These are phyloP conservation scores for Percopsis transmontana DNA, from an alignment of 2,113 vertebrate genomes.

Conservation along the genomic window DNA sequence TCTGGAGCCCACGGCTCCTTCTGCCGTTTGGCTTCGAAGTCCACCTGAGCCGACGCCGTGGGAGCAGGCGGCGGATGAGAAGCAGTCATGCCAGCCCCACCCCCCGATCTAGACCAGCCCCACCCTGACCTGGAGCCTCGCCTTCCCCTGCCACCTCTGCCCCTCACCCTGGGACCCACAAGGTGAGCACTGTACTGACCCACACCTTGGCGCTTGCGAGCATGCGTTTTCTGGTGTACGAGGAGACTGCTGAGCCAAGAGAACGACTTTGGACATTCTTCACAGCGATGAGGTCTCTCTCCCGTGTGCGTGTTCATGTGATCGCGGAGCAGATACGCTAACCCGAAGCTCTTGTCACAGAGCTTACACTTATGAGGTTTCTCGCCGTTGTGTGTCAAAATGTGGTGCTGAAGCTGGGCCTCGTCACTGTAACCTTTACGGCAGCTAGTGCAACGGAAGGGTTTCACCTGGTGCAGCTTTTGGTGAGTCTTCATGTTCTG, in stretches of 20 bases:
- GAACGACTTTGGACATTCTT: slow-evolving; percentile 78
- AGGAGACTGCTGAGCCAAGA: slow-evolving; percentile 81
- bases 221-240: slow-evolving; percentile 80
- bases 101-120: slow-evolving; percentile 49
- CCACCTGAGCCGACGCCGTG: slow-evolving; percentile 31
- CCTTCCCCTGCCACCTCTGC: slow-evolving; percentile 46
- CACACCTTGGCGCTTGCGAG: slow-evolving; percentile 68
- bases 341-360: slow-evolving; percentile 78
- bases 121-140: slow-evolving; percentile 53
- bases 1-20: slow-evolving; percentile 48
- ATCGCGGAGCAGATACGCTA: slow-evolving; percentile 79
- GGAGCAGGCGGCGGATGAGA: slow-evolving; percentile 35
- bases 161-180: slow-evolving; percentile 47
- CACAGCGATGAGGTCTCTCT: slow-evolving; percentile 78
- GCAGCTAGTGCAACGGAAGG: slow-evolving; percentile 80
- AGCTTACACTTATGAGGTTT: slow-evolving; percentile 78
- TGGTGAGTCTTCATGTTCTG: slow-evolving; percentile 82
- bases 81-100: slow-evolving; percentile 31
- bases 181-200: slow-evolving; percentile 47
- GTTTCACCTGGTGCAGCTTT: slow-evolving; percentile 79
- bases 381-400: slow-evolving; percentile 78
- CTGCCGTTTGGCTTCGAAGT: slow-evolving; percentile 40
- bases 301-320: slow-evolving; percentile 83
- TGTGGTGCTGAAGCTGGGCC: slow-evolving; percentile 75
- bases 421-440: slow-evolving; percentile 81